Base-by-base conservation (phyloP, 2,113 vertebrate genomes). In the Amphiprion ocellaris region DNA sequence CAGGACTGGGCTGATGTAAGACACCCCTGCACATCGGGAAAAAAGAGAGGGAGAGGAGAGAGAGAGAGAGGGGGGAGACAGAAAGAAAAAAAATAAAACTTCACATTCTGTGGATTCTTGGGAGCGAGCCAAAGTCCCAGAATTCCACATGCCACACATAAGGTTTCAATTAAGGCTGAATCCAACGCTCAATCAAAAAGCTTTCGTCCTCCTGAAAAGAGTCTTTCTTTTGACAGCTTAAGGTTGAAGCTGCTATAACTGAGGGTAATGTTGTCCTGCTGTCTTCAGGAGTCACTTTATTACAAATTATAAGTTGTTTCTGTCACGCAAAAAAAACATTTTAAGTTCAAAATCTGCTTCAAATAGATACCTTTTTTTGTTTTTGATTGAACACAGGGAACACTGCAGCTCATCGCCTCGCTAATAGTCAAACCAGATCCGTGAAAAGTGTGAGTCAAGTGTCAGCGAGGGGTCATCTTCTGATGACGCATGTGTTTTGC, bases 61-160 rank as follows among this genome's bases (percentile, higher is more conserved):
- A 47, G 85, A 56, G 74, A 68, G 64, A 44, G 63, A 3, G 68
- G 55, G 50, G 17, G 23, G 37, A 53, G 58, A 58, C 39, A 83
- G 46, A n/a, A 10, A 54, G 26, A 30, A 5, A 8, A 69, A 54
- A 81, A 84, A 87, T 88, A 87, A 81, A 63, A 77, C 65, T 92
- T 94, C 83, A 82, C 97, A 97, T 98, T 97, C 96, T 98, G 96
- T 85, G 71, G 96, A 97, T 98, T 97, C 96, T 95, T 98, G 97
- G 97, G 93, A 91, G 58, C 21, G 19, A 15, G 95, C 97, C 97
- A 97, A 95, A 96, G 91, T 96, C 96, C 97, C 97, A 97, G 96
- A 97, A 96, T 97, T 97, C 97, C 96, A 92, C 94, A 92, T 95
- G 92, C 94, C 89, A 91, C 95, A 96, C 97, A 98, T 97, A 96